phyloP scores from a whole-genome alignment of 1,140 invertebrate genomes.

The Drosophila kanapiae region DNA sequence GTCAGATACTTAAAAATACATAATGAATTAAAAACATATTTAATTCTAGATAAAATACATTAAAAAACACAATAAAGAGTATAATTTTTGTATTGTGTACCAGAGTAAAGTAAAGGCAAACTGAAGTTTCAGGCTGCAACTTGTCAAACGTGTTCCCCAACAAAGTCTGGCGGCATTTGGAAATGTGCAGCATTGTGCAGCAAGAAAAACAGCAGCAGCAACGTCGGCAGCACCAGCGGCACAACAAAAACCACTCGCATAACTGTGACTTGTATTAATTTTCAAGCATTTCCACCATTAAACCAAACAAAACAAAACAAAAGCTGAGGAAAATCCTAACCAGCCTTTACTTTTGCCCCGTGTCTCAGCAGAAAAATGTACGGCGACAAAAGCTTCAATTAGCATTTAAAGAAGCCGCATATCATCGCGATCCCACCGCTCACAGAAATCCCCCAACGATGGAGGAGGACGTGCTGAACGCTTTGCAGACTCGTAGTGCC shows the following conservation, averaged over 20 bases:
- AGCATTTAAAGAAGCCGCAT: conserved; percentile 57
- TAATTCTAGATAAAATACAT: neutral
- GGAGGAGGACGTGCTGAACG: conserved; percentile 86
- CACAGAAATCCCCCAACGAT: conserved; percentile 43
- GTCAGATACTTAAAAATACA: neutral
- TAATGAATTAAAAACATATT: neutral
- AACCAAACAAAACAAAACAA: conserved; percentile 35
- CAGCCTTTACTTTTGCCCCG: conserved; percentile 28
- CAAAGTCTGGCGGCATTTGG: conserved; percentile 71
- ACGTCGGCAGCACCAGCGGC: conserved; percentile 8
- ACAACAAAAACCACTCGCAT: conserved; percentile 47
- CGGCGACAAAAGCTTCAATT: conserved; percentile 44
- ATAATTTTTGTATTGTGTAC: conserved; percentile 7
- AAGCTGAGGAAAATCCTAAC: conserved; percentile 48
- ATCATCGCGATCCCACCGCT: conserved; percentile 38
- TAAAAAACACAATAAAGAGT: neutral
- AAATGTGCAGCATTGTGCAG: conserved; percentile 74
- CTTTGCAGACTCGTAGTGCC: conserved; percentile 86
- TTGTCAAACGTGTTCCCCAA: conserved; percentile 80
- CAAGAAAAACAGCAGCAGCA: conserved; percentile 37
- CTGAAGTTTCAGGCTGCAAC: conserved; percentile 62
- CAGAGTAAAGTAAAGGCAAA: conserved; percentile 30
- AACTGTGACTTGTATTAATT: conserved; percentile 82
- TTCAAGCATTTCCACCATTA: conserved; percentile 48
- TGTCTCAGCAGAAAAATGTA: conserved; percentile 59